Conservation (phyloP, 2,797 vertebrate species). For the Vespertilio murinus region DNA sequence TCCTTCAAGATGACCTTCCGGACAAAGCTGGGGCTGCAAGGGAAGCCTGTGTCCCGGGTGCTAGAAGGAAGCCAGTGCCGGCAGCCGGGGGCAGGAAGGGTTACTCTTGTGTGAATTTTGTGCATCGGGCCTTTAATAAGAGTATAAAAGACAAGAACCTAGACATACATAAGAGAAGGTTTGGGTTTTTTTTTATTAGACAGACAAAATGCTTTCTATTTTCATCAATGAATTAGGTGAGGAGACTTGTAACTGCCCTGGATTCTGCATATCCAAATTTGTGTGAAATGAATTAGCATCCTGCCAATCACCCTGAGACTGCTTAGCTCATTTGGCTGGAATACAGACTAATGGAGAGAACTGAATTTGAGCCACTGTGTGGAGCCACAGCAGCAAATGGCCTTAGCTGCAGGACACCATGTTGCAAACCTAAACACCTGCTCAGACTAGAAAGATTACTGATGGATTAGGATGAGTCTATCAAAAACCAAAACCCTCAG, state of each 20-base stretch:
- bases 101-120: no score
- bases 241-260: neutral
- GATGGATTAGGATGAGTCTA: constrained; percentile 14
- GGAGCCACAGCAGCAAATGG: constrained; percentile 38
- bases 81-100: no score
- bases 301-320: neutral
- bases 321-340: constrained; percentile 48
- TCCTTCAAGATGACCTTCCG: no score
- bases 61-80: no score
- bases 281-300: neutral
- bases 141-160: neutral
- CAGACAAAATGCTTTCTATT: neutral
- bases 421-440: neutral
- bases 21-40: no score
- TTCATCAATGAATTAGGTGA: constrained; percentile 33
- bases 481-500: neutral
- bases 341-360: neutral
- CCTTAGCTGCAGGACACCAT: neutral
- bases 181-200: neutral
- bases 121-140: no score
- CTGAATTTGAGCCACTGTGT: neutral
- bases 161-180: neutral
- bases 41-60: no score
- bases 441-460: constrained; percentile 8
- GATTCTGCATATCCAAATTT: neutral